A percentile compares a stretch with the other conserved stretches of the same genome.
phyloP scores from a whole-genome alignment of 2,888 invertebrate genomes.

The Autographa gamma region DNA sequence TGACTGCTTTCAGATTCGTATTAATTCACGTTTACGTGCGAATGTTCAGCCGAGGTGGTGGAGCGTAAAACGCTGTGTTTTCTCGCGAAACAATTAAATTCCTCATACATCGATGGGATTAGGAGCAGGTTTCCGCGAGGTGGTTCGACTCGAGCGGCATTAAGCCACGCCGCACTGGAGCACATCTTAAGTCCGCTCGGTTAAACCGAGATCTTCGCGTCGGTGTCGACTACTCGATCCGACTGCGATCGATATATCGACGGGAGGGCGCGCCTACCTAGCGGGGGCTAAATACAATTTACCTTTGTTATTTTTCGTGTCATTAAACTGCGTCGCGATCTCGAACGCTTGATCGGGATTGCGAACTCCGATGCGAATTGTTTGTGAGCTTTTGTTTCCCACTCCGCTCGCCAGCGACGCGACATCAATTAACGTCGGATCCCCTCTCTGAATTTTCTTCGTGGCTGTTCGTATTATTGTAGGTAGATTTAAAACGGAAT shows the following conservation, averaged over 20 bases:
- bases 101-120: conserved; percentile 81
- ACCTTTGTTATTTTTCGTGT: conserved; percentile 90
- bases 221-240: conserved; percentile 77
- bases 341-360: conserved; percentile 87
- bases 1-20: conserved; percentile 85
- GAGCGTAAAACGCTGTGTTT: conserved; percentile 79
- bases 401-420: conserved; percentile 84
- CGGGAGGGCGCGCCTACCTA: conserved; percentile 80
- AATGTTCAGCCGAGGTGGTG: conserved; percentile 74
- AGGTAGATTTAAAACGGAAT: conserved; percentile 79
- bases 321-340: conserved; percentile 89
- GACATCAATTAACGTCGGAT: conserved; percentile 88
- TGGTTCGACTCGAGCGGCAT: conserved; percentile 68
- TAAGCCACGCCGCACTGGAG: conserved; percentile 73
- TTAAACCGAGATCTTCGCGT: conserved; percentile 77
- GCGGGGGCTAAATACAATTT: conserved; percentile 87
- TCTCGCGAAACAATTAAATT: conserved; percentile 87
- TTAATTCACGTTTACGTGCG: conserved; percentile 80
- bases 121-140: conserved; percentile 71
- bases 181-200: conserved; percentile 80
- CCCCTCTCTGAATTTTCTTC: conserved; percentile 84
- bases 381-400: conserved; percentile 88
- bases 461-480: conserved; percentile 77
- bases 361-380: conserved; percentile 88
- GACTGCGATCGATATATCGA: conserved; percentile 80